Evolutionary conservation across 2,888 invertebrate species (phyloP).

Genomic region (Mechanitis messenoides): DNA sequence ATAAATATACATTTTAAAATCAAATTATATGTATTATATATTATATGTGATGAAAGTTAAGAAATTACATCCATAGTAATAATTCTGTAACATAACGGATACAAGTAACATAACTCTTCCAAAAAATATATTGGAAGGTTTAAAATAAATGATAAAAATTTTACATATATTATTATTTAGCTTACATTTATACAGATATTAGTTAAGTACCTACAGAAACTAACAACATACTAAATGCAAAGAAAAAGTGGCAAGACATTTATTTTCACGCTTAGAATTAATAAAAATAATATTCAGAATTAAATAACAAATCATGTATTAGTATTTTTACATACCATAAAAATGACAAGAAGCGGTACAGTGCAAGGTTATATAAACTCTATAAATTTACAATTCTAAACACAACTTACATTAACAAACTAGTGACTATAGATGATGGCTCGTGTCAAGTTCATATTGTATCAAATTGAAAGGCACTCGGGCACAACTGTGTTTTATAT

Average conservation of each 20-base stretch:
- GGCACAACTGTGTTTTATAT: slow-evolving; percentile 13
- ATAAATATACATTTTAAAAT: no score
- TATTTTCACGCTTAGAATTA: background rate
- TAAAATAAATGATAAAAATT: no score
- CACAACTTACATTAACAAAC: slow-evolving; percentile 48
- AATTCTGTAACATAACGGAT: no score
- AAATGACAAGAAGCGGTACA: background rate
- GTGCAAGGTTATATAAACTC: background rate
- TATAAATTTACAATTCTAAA: slow-evolving; percentile 12
- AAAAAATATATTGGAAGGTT: no score
- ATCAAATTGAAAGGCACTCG: slow-evolving; percentile 15
- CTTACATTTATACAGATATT: background rate
- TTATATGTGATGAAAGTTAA: no score
- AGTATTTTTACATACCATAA: background rate
- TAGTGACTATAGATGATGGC: slow-evolving; percentile 68
- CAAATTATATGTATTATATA: no score
- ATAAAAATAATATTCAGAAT: slow-evolving; percentile 5
- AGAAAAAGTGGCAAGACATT: slow-evolving; percentile 57
- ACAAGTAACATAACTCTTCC: no score
- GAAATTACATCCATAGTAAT: no score
- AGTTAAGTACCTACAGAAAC: slow-evolving; percentile 17
- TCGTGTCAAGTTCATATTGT: slow-evolving; percentile 36
- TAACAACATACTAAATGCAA: slow-evolving; percentile 53
- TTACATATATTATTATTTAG: background rate
- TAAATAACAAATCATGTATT: background rate